Base-by-base conservation (phyloP, 37 sponge, comb jelly and placozoan species). In the Diacarnus erythraeanus region DNA sequence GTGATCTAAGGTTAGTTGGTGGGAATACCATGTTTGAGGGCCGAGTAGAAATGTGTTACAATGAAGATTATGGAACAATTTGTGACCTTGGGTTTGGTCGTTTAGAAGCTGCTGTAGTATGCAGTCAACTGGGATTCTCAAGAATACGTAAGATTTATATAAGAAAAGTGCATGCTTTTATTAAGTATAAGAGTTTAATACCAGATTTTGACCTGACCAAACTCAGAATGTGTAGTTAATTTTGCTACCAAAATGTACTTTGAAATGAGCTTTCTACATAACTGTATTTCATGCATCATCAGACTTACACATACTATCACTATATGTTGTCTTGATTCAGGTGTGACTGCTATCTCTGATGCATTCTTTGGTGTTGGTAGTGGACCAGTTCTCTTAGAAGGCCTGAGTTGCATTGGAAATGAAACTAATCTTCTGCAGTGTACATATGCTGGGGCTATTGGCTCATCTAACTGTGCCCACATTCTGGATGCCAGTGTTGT, bases 351-450 rank as follows among this genome's bases (percentile, higher is more conserved):
- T 51, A 6, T 60, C 59, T 15, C 34, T 35, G 29, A 31, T 70
- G 80, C 80, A 29, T 33, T 22, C 58, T 80, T 80, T 70, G 80
- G 80, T 23, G 56, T 34, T 29, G 80, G 80, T 15, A 69, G 59
- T 31, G 80, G 80, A 25, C 2, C 40, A n/a, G 69, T 70, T 25
- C 59, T 80, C 23, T 34, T 78, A 27, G 67, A 64, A 26, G 44
- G 38, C 25, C 57, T 78, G 31, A 65, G 67, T 9, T 78, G 79
- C 27, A 65, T 25, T 65, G 79, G 79, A 26, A 78, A 35, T 38
- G 79, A 78, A 47, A 22, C 44, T 0, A 64, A 30, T 30, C 79
- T 78, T 22, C 10, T 42, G 26, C 44, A 38, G 31, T 78, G 79
- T 38, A 36, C 77, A 38, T 31, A n/a, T 18, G 33, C 23, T 60